A percentile compares a stretch with the other conserved stretches of the same genome.
phyloP scores from a whole-genome alignment of 1,140 invertebrate species.

The Aphidius ervi region DNA sequence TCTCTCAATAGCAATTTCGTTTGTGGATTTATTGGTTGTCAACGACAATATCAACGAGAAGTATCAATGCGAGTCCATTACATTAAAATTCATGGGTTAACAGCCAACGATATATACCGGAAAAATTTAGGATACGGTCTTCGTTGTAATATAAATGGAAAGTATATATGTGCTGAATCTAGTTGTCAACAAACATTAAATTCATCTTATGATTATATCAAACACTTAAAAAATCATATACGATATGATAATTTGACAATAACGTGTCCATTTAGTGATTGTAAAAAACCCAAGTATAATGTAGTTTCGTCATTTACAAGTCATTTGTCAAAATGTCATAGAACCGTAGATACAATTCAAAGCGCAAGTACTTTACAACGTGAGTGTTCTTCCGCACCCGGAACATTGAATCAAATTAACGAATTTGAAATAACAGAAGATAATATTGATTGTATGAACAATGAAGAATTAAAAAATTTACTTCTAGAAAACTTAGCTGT shows the following conservation, averaged over 20 bases:
- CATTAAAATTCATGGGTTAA: not conserved
- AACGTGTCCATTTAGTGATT: slow-evolving; percentile 8
- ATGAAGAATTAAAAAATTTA: not conserved
- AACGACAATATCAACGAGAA: not conserved
- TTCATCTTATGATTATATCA: slow-evolving; percentile 7
- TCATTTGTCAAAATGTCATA: slow-evolving; percentile 8
- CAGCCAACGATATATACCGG: not conserved
- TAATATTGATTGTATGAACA: not conserved
- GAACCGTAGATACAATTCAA: not conserved
- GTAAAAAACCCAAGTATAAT: not conserved
- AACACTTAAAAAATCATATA: slow-evolving; percentile 12
- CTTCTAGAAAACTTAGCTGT: slow-evolving; percentile 14
- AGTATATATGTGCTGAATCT: not conserved
- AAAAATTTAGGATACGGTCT: not conserved
- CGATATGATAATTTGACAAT: slow-evolving; percentile 3
- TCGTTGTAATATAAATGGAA: slow-evolving; percentile 1
- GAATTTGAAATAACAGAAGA: not conserved
- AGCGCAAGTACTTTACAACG: not conserved
- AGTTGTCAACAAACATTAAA: slow-evolving; percentile 11
- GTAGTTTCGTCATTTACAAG: slow-evolving; percentile 10
- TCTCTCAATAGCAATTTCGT: slow-evolving; percentile 1
- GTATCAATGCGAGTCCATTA: slow-evolving; percentile 8
- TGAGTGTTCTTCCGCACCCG: too few species aligned
- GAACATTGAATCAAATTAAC: not conserved
- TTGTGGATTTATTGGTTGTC: slow-evolving; percentile 9